Conservation (phyloP, 1,140 invertebrate species). For the Drosophila pruinosa region DNA sequence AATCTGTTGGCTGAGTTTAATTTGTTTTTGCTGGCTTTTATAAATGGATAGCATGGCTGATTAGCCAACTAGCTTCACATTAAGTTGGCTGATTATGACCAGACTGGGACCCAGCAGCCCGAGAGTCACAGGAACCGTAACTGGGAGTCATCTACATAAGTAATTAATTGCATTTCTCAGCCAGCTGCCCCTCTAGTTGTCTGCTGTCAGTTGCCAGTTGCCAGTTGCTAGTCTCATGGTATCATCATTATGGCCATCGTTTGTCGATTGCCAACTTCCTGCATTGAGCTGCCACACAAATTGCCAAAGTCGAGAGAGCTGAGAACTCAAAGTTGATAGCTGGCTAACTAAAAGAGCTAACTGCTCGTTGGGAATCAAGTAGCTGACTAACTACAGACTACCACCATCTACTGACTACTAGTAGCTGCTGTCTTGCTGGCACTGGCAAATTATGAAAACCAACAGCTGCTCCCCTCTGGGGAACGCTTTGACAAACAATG, state of each 20-base stretch:
- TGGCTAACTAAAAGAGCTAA: not conserved
- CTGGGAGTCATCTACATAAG: conserved; percentile 61
- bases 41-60: conserved; percentile 70
- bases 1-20: conserved; percentile 26
- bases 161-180: conserved; percentile 71
- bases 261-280: conserved; percentile 62
- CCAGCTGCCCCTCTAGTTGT: not conserved
- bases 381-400: not conserved
- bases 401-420: not conserved
- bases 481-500: conserved; percentile 39
- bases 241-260: conserved; percentile 40
- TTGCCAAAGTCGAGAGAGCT: conserved; percentile 24
- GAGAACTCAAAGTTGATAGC: not conserved
- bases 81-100: conserved; percentile 61
- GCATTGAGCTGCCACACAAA: conserved; percentile 34
- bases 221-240: not conserved
- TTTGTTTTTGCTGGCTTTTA: conserved; percentile 56
- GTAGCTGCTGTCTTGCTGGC: conserved; percentile 15
- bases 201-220: too few relatives aligned
- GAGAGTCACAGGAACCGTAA: not conserved
- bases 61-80: conserved; percentile 55
- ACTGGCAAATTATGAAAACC: conserved; percentile 45
- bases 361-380: not conserved
- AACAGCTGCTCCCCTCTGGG: conserved; percentile 17
- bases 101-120: not conserved